phyloP scores from a whole-genome alignment of 2,113 vertebrate species.

The Hymenochirus boettgeri region DNA sequence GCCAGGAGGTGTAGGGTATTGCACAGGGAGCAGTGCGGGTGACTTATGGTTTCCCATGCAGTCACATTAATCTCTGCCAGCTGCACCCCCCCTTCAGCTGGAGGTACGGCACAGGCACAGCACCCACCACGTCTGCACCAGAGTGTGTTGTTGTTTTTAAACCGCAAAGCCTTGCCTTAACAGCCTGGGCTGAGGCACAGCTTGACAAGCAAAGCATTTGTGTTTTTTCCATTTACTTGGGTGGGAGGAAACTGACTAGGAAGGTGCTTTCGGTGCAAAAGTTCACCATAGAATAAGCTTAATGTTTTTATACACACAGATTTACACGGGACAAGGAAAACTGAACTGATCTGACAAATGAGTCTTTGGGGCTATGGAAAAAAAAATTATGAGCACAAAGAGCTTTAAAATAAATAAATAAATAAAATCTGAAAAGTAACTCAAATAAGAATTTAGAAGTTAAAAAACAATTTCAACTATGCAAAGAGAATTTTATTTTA shows the following conservation, averaged over 20 bases:
- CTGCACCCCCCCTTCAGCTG: conserved; percentile 61
- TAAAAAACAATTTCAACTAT: conserved; percentile 17
- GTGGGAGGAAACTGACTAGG: conserved; percentile 35
- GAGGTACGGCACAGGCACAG: conserved; percentile 57
- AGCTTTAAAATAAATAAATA: conserved; percentile 3
- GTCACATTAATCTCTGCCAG: conserved; percentile 67
- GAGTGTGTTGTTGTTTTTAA: conserved; percentile 56
- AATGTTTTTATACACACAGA: conserved; percentile 37
- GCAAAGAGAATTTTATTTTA: conserved; percentile 16
- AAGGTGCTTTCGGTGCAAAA: conserved; percentile 41
- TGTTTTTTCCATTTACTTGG: conserved; percentile 48
- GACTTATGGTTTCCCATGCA: conserved; percentile 64
- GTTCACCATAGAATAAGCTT: conserved; percentile 37
- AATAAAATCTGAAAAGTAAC: conserved; percentile 21
- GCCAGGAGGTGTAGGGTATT: conserved; percentile 55
- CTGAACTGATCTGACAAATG: conserved; percentile 31
- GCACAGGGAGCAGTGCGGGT: conserved; percentile 53
- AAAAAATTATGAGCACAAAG: conserved; percentile 7
- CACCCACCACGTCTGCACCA: conserved; percentile 60
- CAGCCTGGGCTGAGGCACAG: conserved; percentile 52
- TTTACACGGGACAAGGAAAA: conserved; percentile 32
- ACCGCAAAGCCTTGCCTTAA: conserved; percentile 60
- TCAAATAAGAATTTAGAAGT: conserved; percentile 15
- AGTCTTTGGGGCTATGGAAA: conserved; percentile 29
- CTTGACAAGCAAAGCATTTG: conserved; percentile 54